Conservation (phyloP, 2,888 invertebrate genomes). For the Conops quadrifasciatus region DNA sequence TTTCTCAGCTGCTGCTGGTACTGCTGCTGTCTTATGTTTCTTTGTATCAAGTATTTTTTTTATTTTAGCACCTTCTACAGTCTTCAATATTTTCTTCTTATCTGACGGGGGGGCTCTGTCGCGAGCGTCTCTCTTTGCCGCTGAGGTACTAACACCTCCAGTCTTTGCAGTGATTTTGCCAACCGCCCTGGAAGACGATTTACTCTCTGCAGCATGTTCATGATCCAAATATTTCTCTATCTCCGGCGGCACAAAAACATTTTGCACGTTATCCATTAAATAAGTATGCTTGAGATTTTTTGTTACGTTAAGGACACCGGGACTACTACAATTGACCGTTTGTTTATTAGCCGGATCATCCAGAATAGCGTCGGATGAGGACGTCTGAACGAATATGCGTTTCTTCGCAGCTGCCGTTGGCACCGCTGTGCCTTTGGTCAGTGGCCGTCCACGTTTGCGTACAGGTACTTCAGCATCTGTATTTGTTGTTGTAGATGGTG, state of each 20-base stretch:
- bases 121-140: not conserved
- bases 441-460: conserved; percentile 25
- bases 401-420: not conserved
- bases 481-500: conserved; percentile 39
- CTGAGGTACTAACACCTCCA: not conserved
- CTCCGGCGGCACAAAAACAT: conserved; percentile 51
- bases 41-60: not conserved
- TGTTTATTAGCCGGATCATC: not conserved
- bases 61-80: conserved; percentile 20
- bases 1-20: not conserved
- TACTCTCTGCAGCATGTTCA: conserved; percentile 6
- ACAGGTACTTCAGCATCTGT: not conserved
- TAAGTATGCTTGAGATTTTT: conserved; percentile 44
- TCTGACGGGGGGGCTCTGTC: not conserved
- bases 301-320: conserved; percentile 13
- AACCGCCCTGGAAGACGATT: not conserved
- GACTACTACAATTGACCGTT: conserved; percentile 36
- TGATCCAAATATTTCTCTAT: conserved; percentile 47
- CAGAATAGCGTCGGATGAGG: not conserved
- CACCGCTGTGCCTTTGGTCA: not conserved
- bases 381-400: not conserved
- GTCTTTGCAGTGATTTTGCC: not conserved
- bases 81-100: conserved; percentile 12
- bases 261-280: conserved; percentile 45
- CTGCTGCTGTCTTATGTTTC: not conserved